Conservation (phyloP, 2,797 vertebrate species). For the Enteromius viviparus region DNA sequence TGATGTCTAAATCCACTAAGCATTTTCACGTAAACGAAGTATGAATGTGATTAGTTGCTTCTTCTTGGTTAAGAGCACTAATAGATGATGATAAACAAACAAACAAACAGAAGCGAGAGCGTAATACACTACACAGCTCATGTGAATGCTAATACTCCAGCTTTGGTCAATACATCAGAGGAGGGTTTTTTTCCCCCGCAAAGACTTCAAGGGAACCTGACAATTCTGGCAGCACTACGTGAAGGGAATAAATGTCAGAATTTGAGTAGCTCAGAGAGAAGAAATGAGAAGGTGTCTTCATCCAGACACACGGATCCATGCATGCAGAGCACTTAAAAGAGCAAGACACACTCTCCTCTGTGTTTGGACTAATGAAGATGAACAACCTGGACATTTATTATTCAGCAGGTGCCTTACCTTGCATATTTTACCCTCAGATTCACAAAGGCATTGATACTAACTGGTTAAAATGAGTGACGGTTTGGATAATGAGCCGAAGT, state of each 20-base stretch:
- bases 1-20: background rate
- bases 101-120: slow-evolving; percentile 15
- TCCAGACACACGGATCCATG: slow-evolving; percentile 26
- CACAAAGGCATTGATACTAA: slow-evolving; percentile 43
- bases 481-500: slow-evolving; percentile 59
- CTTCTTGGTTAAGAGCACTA: slow-evolving; percentile 12
- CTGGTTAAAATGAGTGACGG: slow-evolving; percentile 55
- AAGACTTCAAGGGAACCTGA: slow-evolving; percentile 69
- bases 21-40: background rate
- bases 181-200: slow-evolving; percentile 46
- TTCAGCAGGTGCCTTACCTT: slow-evolving; percentile 49
- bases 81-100: background rate
- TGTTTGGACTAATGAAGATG: slow-evolving; percentile 64
- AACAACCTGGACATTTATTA: slow-evolving; percentile 60
- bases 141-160: slow-evolving; percentile 67
- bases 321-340: slow-evolving; percentile 48
- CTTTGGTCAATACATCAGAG: slow-evolving; percentile 76
- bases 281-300: slow-evolving; percentile 32
- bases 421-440: slow-evolving; percentile 50
- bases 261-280: slow-evolving; percentile 35
- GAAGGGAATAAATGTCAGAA: slow-evolving; percentile 58
- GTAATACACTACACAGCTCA: background rate
- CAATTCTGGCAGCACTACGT: slow-evolving; percentile 64
- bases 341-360: slow-evolving; percentile 36
- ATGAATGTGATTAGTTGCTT: background rate